Percentiles rank a stretch among this genome's conserved stretches.
Evolutionary conservation across 2,797 vertebrate species (phyloP).

Genomic region (Amniataba percoides): DNA sequence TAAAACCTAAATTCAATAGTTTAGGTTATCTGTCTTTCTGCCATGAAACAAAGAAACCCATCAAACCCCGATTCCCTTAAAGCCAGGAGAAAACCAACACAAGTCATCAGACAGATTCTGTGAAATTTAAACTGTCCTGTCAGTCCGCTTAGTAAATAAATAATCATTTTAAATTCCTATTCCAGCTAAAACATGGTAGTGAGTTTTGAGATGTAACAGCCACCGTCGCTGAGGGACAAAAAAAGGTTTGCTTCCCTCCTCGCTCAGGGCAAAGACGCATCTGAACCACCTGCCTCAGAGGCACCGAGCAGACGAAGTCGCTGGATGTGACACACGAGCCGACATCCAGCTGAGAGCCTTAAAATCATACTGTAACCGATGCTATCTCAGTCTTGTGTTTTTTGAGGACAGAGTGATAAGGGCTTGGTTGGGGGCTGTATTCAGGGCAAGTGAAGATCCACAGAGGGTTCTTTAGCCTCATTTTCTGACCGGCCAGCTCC

Average conservation of each 20-base stretch:
- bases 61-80: neutral
- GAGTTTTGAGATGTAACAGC: neutral
- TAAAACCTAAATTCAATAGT: neutral
- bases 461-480: constrained; percentile 70
- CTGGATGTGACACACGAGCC: constrained; percentile 12
- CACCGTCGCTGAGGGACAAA: neutral
- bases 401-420: constrained; percentile 65
- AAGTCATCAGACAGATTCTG: neutral
- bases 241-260: neutral
- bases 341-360: constrained; percentile 42
- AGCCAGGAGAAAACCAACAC: constrained; percentile 7
- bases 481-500: constrained; percentile 76
- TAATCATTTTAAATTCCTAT: neutral
- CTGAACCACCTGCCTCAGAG: constrained; percentile 28
- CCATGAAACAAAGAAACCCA: neutral
- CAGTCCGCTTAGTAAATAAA: constrained; percentile 3
- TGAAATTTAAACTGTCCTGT: neutral
- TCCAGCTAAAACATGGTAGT: neutral
- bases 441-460: constrained; percentile 67
- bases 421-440: constrained; percentile 59
- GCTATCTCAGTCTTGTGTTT: constrained; percentile 54
- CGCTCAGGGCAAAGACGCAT: constrained; percentile 1
- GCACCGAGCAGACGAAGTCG: constrained; percentile 3
- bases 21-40: neutral
- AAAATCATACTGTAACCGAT: constrained; percentile 42